Evolutionary conservation across 2,797 vertebrate genomes (phyloP), one percentile per base, ranked within the genome.

Genomic region (Lemur catta): DNA sequence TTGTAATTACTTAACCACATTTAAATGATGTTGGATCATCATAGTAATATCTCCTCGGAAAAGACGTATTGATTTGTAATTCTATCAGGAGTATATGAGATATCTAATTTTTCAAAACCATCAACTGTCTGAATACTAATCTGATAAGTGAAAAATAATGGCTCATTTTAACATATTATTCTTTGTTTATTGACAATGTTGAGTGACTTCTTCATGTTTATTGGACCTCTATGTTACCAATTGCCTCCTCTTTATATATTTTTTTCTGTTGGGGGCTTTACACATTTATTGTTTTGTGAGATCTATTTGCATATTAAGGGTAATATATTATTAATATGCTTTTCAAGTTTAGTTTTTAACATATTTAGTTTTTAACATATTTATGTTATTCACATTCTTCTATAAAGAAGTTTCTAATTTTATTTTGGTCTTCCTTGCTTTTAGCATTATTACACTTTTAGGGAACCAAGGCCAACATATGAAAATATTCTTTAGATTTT

Each of bases 21-120:
- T 86, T 89, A 74, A 82, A 14, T 95, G 38, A 8, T 30, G 46
- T 97, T 95, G 91, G n/a, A 8, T 84, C 18, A 91, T 86, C 63
- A 57, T 38, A 57, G 63, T 26, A 91, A 46, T 50, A 30, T 79
- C 75, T 93, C 86, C 38, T 67, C 69, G 20, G 48, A 33, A 67
- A 75, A 84, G 76, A 91, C 41, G 5, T 35, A 91, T n/a, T 93
- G 55, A 57, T 82, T 88, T 96, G 88, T 79, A 93, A 85, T 84
- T 95, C 43, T 10, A 57, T 88, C 33, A 91, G 28, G 85, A 89
- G 0, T 22, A 33, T 22, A 38, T 75, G 33, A 95, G 61, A 95
- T 33, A 69, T 94, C 24, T 65, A n/a, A 85, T 92, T 94, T 94
- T 78, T 43, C 50, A 20, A 94, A 90, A 65, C 35, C 33, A 50